Evolutionary conservation across 1,140 invertebrate species (phyloP), one percentile per base, ranked within the genome.

Genomic region (Galleria mellonella): DNA sequence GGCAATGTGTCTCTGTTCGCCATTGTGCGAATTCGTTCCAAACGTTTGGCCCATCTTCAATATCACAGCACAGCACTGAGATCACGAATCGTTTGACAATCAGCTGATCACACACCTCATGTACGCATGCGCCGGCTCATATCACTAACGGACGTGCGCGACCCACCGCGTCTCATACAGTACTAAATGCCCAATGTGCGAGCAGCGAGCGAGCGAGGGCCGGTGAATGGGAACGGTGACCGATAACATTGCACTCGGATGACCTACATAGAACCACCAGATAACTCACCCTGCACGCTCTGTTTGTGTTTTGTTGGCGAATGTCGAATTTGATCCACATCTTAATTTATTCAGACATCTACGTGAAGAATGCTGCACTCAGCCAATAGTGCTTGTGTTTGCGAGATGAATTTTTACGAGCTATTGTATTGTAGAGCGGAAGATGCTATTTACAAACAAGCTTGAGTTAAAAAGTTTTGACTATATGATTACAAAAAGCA

Each of bases 1-100:
- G 30, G 61, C 51, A 50, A 74, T 74, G 48, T 79, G 73, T 40
- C 75, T 46, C 44, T 33, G 31, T 17, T 83, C 67, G 9, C 65
- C 64, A 31, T 68, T 68, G 57, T 82, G 72, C 11, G 75, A 76
- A 36, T 72, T 77, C 9, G 75, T 79, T 15, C 78, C 78, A 50
- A 83, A 83, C 27, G 73, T 62, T 46, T 83, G 78, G 17, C 78
- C 78, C 78, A 83, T 83, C 43, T 63, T 54, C 51, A 6, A 15
- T 64, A 63, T 56, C 51, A 57, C 53, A 53, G 41, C 51, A 61
- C 55, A 28, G 27, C 42, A 51, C 44, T 59, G 44, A 69, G 52
- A 54, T 63, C 67, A 55, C 54, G 59, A 43, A 56, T 15, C 35
- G 13, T 8, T 28, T 50, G 27, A 37, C 23, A 49, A 67, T 53